A percentile compares a stretch with the other conserved stretches of the same genome.
Conservation (phyloP, 2,888 invertebrate species). For the Steinernema scapterisci region DNA sequence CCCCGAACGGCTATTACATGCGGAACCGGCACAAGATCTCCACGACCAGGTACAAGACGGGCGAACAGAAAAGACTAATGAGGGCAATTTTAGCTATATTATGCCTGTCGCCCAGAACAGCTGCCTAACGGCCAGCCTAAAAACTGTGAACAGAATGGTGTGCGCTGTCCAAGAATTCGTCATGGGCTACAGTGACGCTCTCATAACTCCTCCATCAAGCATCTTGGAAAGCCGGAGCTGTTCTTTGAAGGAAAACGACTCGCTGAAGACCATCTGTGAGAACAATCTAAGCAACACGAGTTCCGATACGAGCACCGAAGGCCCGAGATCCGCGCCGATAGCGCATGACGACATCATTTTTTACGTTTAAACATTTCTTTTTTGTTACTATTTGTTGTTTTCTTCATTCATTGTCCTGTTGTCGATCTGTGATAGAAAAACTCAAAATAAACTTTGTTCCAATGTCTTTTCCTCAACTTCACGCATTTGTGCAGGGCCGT, state of each 20-base stretch:
- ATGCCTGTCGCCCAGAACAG: not conserved
- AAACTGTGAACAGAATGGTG: conserved; percentile 24
- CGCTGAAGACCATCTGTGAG: conserved; percentile 7
- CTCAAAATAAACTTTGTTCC: not conserved
- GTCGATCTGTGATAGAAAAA: conserved; percentile 5
- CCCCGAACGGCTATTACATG: conserved; percentile 15
- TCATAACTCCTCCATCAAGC: conserved; percentile 2
- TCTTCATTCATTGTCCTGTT: not conserved
- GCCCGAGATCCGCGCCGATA: not conserved
- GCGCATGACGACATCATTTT: conserved; percentile 14
- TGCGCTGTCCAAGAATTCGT: conserved; percentile 10
- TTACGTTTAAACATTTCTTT: not conserved
- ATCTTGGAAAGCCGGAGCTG: conserved; percentile 2
- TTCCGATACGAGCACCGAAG: not conserved
- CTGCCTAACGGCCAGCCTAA: conserved; percentile 12
- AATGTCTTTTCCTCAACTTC: not conserved
- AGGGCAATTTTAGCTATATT: not conserved
- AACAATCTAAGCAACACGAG: not conserved
- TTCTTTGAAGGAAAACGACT: conserved; percentile 10
- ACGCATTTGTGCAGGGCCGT: not conserved
- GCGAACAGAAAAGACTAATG: not conserved
- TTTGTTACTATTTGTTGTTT: not conserved
- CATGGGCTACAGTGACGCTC: conserved; percentile 10
- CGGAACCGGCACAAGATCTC: conserved; percentile 24
- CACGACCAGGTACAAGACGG: not conserved